Base-by-base conservation (phyloP, 1,140 invertebrate genomes). In the Gonatopus flavifemur region DNA sequence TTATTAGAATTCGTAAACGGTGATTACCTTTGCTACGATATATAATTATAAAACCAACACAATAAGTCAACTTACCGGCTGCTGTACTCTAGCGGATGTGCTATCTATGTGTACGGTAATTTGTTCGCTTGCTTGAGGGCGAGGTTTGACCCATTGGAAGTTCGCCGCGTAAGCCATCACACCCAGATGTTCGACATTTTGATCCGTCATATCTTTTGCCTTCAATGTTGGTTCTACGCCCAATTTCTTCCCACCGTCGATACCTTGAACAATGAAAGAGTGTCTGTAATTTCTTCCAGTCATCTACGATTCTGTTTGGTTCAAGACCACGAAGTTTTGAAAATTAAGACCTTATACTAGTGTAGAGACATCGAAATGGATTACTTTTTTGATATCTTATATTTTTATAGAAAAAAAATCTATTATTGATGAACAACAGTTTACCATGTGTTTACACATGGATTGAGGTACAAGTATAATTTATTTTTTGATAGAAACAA, bases 141-240 rank as follows among this genome's bases (percentile, higher is more conserved):
- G 80, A 52, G 92, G 89, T 35, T 89, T 87, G 13, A 94, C 83
- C 85, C 92, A 91, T 59, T 93, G 89, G 76, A 92, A 93, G 70
- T 90, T 84, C 0, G 93, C 90, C 3, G 89, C 90, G 76, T 96
- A 97, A 3, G 94, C 91, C 95, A 97, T 97, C 51, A 96, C 91
- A 5, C 93, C 94, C 56, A 98, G 82, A 82, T 97, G 94, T 70
- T 98, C 94, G 2, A 95, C 92, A 69, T 96, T 89, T 39, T 88
- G 89, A 74, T 95, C 92, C 36, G 91, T 88, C 87, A 98, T 93
- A 67, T 98, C 94, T 74, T 91, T 92, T 4, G 95, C 88, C 60
- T 91, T 88, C 24, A 98, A 70, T 32, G 96, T 85, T 19, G 93
- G 93, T 62, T 94, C 88, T 3, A 97, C 89, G 13, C 94, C 93